Evolutionary conservation across 2,797 vertebrate genomes (phyloP), one percentile per base, ranked within the genome.

Genomic region (Eremophila alpestris): DNA sequence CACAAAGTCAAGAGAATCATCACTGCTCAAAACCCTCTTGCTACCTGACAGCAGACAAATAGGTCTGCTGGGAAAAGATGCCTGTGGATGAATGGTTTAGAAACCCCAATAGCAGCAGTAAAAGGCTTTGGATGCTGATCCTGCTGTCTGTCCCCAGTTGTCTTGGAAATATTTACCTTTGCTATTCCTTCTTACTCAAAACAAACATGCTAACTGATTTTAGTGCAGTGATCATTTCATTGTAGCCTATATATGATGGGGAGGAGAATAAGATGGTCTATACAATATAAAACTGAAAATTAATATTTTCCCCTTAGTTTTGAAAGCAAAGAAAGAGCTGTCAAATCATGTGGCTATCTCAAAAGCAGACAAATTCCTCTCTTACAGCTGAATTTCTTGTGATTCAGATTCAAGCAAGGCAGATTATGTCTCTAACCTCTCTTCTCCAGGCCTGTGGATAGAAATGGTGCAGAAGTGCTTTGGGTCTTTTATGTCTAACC

Each of bases 41-140:
- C 48, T 62, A 73, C 67, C 49, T 0, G 0, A 23, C 2, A 87
- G 68, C 59, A 92, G 79, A 90, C 80, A 95, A 79, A 94, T 73
- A 81, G 82, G 34, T 79, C 73, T 93, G 69, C 79, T 91, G 92
- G 94, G 89, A 91, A 73, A 94, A 93, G 52, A 38, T 18, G 4
- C 29, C 69, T 65, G 63, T 81, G 73, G 27, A 56, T 94, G 73
- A 85, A 94, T 43, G 49, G 59, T 77, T 73, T 29, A 73, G 73
- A 79, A 93, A 81, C 38, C n/a, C 49, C 73, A 74, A 70, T 13
- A 68, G 80, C 87, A 86, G 62, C 84, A 90, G 73, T 32, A 74
- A 88, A 90, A 69, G 73, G 41, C 63, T 94, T 73, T 5, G 11
- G 77, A 81, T 86, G 54, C 51, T 52, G 76, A 78, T 65, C 36